phyloP scores from a whole-genome alignment of 2,797 vertebrate species.

The Dryobates pubescens region DNA sequence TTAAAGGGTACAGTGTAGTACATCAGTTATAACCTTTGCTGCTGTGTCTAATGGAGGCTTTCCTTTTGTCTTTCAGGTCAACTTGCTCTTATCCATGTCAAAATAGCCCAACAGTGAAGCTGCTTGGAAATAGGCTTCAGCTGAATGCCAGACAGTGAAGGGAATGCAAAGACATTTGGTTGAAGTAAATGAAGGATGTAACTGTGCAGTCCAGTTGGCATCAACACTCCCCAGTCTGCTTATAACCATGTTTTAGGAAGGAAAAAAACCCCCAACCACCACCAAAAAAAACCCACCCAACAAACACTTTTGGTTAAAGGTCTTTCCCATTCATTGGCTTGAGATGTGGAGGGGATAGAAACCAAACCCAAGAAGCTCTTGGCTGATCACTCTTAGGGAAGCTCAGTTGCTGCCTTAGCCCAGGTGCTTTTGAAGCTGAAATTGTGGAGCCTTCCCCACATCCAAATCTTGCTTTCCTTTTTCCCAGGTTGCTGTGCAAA shows the following conservation, averaged over 20 bases:
- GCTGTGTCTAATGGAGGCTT: background rate
- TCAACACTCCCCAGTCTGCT: background rate
- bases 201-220: background rate
- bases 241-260: background rate
- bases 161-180: background rate
- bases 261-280: background rate
- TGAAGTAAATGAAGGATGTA: background rate
- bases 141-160: background rate
- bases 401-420: conserved; percentile 24
- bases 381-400: conserved; percentile 19
- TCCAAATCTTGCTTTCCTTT: background rate
- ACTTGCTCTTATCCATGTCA: conserved; percentile 89
- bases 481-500: background rate
- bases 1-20: background rate
- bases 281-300: no score
- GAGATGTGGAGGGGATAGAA: background rate
- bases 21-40: background rate
- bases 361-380: background rate
- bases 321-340: conserved; percentile 1
- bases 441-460: background rate
- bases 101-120: conserved; percentile 78
- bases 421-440: background rate
- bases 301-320: background rate
- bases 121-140: background rate
- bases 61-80: conserved; percentile 85